A percentile compares a stretch with the other conserved stretches of the same genome.
These are phyloP conservation scores for Zygogramma bicolorata DNA, from an alignment of 2,888 invertebrate genomes.

Conservation along the genomic window DNA sequence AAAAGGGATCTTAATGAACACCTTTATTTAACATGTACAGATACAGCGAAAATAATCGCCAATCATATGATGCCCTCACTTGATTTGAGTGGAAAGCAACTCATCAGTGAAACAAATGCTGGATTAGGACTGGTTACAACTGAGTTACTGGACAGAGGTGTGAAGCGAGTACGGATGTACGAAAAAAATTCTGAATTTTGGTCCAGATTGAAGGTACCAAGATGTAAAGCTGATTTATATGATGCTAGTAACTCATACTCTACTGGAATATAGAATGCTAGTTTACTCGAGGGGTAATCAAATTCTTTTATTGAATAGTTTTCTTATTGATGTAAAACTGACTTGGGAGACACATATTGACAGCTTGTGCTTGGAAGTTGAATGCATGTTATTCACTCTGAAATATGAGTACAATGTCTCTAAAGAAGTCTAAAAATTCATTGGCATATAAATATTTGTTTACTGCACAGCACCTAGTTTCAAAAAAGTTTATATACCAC, in stretches of 20 bases:
- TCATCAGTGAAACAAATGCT: constrained; percentile 77
- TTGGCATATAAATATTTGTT: no score
- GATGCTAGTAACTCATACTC: background rate
- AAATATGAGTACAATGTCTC: no score
- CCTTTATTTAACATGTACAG: constrained; percentile 54
- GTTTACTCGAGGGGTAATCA: background rate
- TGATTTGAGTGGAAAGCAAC: constrained; percentile 49
- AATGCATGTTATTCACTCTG: no score
- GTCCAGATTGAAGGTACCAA: constrained; percentile 65
- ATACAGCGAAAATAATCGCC: constrained; percentile 52
- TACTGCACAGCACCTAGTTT: no score
- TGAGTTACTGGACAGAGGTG: constrained; percentile 69
- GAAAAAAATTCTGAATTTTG: constrained; percentile 71
- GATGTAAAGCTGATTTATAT: background rate
- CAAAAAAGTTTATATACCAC: no score
- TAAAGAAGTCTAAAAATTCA: no score
- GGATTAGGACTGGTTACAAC: constrained; percentile 76
- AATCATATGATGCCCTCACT: constrained; percentile 48
- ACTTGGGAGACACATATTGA: no score
- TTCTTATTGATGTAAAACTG: no score
- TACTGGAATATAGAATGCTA: background rate
- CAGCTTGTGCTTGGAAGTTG: no score
- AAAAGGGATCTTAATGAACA: constrained; percentile 42
- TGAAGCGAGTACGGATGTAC: constrained; percentile 71
- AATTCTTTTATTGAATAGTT: no score